Base-by-base conservation (phyloP, 2,888 invertebrate genomes). In the Nesidiocoris tenuis region DNA sequence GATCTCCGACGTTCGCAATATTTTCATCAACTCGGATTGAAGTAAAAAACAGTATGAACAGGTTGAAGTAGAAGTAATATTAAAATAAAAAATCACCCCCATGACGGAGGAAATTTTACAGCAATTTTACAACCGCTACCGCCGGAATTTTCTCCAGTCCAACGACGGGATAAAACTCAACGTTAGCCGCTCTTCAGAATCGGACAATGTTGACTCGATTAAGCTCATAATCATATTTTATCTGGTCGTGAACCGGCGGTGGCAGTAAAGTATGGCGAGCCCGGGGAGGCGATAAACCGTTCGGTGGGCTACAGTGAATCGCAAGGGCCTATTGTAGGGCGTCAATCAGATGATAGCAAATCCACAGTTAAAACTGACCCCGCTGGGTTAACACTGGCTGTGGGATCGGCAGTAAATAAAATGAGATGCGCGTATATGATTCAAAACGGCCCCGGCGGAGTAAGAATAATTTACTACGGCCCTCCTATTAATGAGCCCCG, bases 391-490 rank as follows among this genome's bases (percentile, higher is more conserved):
- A 39, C 39, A 39, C 5, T 7, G 59, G 67, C 17, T 12, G 61
- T 19, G 61, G 56, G 57, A 39, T 39, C 39, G 75, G 61, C 57
- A 67, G 68, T 75, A 75, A 75, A 75, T 75, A 75, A 75, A 68
- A 61, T 75, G 63, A 59, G 75, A 68, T 55, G 61, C 68, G 68
- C 67, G 61, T 75, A 75, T 75, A 75, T 75, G 75, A 75, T 75
- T 75, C 75, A 75, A 75, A 75, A 75, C 59, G 75, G 61, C 68
- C 75, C 74, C 75, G 25, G 56, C 68, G 75, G 75, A 56, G 75
- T 75, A 75, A 75, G 75, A 75, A 75, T 75, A 75, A 75, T 75
- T 75, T 75, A 75, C 75, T 68, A 75, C 72, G 61, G 39, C 24
- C 39, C 65, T 57, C 21, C 75, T 68, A 75, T 75, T 75, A 75